Conservation (phyloP, 2,113 vertebrate species). For the Datnioides undecimradiatus region DNA sequence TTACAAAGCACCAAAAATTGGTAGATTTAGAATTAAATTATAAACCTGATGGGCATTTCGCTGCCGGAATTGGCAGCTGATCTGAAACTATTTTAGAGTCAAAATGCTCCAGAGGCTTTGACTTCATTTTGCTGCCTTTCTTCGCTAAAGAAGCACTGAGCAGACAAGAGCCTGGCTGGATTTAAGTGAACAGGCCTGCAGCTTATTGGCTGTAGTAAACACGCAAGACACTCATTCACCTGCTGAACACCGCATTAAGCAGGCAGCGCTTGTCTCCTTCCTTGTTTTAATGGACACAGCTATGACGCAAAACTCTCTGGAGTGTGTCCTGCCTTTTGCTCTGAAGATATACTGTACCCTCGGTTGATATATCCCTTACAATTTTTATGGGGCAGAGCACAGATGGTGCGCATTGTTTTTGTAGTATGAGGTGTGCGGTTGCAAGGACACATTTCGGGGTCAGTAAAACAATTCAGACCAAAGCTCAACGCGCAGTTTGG, state of each 20-base stretch:
- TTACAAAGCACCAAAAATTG: constrained; percentile 17
- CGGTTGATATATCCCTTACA: constrained; percentile 26
- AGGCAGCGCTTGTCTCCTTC: constrained; percentile 20
- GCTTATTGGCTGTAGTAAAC: constrained; percentile 59
- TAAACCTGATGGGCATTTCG: constrained; percentile 35
- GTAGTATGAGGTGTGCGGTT: constrained; percentile 9
- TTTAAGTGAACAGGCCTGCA: constrained; percentile 46
- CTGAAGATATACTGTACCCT: constrained; percentile 47
- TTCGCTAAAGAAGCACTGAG: constrained; percentile 34
- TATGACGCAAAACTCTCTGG: constrained; percentile 48
- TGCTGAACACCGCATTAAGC: constrained; percentile 32
- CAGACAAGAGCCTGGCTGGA: constrained; percentile 31
- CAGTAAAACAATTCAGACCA: not conserved
- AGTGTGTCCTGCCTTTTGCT: constrained; percentile 45
- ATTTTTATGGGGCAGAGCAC: constrained; percentile 12
- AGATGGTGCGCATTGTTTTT: constrained; percentile 39
- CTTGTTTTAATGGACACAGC: constrained; percentile 45
- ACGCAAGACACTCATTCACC: constrained; percentile 56
- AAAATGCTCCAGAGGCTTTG: constrained; percentile 7
- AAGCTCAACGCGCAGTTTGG: not conserved
- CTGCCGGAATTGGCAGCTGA: constrained; percentile 38
- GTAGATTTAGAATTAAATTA: constrained; percentile 25
- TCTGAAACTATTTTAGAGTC: constrained; percentile 35
- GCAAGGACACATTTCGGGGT: constrained; percentile 17
- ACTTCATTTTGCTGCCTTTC: constrained; percentile 38